A percentile compares a stretch with the other conserved stretches of the same genome.
These are phyloP conservation scores for Lamprotornis superbus DNA, from an alignment of 2,113 vertebrate species.

Conservation along the genomic window DNA sequence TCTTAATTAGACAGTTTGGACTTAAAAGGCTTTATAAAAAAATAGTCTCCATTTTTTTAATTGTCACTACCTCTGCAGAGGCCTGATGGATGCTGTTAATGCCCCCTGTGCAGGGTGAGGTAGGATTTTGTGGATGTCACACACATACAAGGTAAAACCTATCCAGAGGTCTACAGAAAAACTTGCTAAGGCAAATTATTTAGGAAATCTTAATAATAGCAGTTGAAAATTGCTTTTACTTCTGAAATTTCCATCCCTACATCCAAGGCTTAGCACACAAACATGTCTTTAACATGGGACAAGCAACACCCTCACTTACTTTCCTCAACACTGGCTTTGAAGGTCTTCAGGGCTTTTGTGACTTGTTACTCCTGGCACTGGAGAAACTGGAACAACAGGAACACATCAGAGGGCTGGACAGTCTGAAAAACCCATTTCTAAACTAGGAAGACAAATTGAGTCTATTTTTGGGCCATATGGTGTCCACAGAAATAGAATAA, in stretches of 20 bases:
- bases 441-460: background rate
- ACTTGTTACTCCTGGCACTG: background rate
- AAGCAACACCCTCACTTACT: background rate
- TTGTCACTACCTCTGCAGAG: background rate
- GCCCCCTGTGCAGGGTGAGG: background rate
- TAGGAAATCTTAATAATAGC: background rate
- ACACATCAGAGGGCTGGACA: background rate
- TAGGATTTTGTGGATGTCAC: background rate
- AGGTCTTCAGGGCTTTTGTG: background rate
- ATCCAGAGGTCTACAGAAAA: background rate
- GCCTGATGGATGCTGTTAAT: background rate
- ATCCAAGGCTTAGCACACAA: background rate
- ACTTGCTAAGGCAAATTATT: background rate
- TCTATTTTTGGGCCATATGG: background rate
- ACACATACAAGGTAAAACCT: background rate
- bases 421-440: background rate
- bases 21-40: too few species aligned
- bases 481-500: background rate
- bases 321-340: background rate
- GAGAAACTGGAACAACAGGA: background rate
- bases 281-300: accelerated
- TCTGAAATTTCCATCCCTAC: background rate
- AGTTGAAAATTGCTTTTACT: background rate
- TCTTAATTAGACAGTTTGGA: too few species aligned
- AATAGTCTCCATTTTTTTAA: background rate